Conservation (phyloP, 2,888 invertebrate species). For the Hetaerina titia region DNA sequence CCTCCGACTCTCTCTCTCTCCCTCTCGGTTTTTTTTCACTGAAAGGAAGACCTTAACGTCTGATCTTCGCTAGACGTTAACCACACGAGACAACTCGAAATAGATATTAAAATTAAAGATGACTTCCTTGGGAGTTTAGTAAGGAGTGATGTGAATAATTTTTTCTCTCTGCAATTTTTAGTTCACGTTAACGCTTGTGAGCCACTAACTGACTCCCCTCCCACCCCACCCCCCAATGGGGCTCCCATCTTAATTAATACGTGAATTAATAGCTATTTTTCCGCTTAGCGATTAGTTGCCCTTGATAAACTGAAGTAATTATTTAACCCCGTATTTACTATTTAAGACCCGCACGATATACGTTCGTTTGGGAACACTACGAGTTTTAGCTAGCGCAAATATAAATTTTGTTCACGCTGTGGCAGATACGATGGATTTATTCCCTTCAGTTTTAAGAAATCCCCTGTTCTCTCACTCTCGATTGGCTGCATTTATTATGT, state of each 20-base stretch:
- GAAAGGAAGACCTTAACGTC: background rate
- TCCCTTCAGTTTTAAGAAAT: background rate
- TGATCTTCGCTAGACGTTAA: background rate
- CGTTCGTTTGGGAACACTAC: background rate
- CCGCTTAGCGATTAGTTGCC: background rate
- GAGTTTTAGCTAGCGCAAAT: background rate
- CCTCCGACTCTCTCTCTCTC: background rate
- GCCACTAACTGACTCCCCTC: background rate
- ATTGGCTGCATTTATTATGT: background rate
- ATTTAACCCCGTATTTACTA: background rate
- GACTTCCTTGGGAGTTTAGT: conserved; percentile 8
- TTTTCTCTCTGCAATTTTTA: conserved; percentile 26
- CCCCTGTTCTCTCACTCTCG: background rate
- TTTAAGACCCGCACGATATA: background rate
- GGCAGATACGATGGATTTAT: background rate
- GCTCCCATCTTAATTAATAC: background rate
- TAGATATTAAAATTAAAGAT: conserved; percentile 51
- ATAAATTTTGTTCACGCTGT: background rate
- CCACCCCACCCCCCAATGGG: background rate
- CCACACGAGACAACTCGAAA: background rate
- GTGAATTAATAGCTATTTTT: background rate
- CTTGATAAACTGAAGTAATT: background rate
- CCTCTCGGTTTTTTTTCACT: background rate
- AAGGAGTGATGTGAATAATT: background rate
- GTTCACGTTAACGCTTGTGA: background rate